These are phyloP conservation scores for Nephrotoma flavescens DNA, from an alignment of 2,888 invertebrate genomes.

Conservation along the genomic window DNA sequence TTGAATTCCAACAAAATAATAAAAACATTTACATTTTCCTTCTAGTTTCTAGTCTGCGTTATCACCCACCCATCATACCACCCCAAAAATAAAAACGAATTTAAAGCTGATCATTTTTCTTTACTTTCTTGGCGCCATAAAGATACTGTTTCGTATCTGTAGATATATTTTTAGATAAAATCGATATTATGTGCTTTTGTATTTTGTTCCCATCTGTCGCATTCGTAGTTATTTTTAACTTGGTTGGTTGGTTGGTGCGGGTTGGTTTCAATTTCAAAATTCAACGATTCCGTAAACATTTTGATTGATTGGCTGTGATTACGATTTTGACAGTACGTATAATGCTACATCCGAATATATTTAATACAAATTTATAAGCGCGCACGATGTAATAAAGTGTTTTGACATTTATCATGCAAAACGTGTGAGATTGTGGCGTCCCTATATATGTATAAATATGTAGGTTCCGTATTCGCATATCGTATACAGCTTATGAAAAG, in stretches of 20 bases:
- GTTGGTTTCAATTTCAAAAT: background rate
- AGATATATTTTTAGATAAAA: background rate
- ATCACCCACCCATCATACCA: background rate
- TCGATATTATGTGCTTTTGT: background rate
- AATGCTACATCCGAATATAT: background rate
- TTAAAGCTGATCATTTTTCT: background rate
- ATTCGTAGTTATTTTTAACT: background rate
- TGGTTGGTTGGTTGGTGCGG: background rate
- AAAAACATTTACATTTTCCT: background rate
- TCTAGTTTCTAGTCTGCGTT: background rate
- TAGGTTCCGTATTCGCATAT: background rate
- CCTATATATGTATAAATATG: background rate
- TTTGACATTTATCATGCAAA: background rate
- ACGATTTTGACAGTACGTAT: background rate
- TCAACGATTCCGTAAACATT: background rate
- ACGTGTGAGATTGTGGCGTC: background rate
- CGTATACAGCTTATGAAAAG: background rate
- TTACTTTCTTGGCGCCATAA: background rate
- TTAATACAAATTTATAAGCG: background rate
- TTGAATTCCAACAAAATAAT: background rate
- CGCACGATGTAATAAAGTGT: background rate
- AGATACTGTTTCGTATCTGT: background rate
- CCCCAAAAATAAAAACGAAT: background rate
- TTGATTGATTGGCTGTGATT: background rate
- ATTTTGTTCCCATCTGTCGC: background rate